Percentiles rank a stretch among this genome's conserved stretches.
These are phyloP conservation scores for Cataglyphis cursor DNA, from an alignment of 2,888 invertebrate species.

Conservation along the genomic window DNA sequence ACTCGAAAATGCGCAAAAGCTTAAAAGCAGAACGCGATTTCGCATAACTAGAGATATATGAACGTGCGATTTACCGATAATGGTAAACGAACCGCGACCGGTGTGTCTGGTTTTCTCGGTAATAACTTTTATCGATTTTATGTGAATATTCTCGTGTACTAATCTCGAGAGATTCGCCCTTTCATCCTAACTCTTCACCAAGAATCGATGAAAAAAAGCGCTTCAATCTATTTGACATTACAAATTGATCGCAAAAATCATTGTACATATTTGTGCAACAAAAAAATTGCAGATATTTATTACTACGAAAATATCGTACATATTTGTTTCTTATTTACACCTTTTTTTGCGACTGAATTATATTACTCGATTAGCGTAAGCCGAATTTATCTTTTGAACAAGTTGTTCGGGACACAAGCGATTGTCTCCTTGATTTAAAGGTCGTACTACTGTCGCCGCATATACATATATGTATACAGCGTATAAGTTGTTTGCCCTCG, in stretches of 20 bases:
- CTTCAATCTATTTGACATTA: constrained; percentile 5
- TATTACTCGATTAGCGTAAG: neutral
- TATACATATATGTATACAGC: constrained; percentile 10
- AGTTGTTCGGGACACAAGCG: constrained; percentile 14
- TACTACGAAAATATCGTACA: neutral
- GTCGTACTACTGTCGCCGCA: neutral
- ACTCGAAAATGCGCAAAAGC: constrained; percentile 8
- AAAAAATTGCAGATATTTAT: neutral
- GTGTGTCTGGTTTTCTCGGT: neutral
- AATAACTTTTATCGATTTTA: constrained; percentile 38
- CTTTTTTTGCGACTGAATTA: neutral
- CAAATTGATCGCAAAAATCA: neutral
- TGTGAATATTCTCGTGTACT: constrained; percentile 25
- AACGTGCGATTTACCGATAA: constrained; percentile 37
- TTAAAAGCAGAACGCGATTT: constrained; percentile 29
- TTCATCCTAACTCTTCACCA: neutral
- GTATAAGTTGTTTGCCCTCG: constrained; percentile 48
- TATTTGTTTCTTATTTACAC: neutral
- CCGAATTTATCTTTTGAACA: constrained; percentile 6
- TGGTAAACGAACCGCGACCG: neutral
- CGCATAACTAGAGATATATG: neutral
- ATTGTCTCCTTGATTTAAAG: constrained; percentile 40
- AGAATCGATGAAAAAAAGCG: neutral
- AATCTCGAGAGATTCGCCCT: neutral
- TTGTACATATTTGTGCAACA: neutral